These are phyloP conservation scores for Procambarus virginalis DNA, from an alignment of 1,140 invertebrate species.

Conservation along the genomic window DNA sequence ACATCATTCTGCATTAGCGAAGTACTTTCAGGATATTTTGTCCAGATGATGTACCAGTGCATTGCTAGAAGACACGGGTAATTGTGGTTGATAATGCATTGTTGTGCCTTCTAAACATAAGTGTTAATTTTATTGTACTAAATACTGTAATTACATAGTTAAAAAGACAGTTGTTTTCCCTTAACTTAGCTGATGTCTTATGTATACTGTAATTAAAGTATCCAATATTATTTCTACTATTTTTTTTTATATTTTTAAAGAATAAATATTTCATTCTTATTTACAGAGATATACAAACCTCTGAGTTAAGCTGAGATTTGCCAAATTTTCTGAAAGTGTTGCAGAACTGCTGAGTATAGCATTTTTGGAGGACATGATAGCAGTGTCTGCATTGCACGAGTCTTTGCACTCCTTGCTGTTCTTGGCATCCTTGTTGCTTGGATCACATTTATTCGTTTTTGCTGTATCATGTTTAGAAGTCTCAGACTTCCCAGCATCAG, in stretches of 20 bases:
- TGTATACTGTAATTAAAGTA: no score
- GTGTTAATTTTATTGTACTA: no score
- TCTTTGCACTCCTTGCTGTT: constrained; percentile 42
- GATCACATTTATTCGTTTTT: constrained; percentile 32
- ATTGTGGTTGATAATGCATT: no score
- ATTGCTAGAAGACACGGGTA: no score
- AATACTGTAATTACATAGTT: no score
- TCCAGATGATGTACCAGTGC: no score
- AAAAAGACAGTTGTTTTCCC: no score
- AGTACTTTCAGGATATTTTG: no score
- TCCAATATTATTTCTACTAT: no score
- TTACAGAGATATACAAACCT: constrained; percentile 20
- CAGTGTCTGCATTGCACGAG: constrained; percentile 32
- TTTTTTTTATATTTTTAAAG: background rate
- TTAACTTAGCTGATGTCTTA: no score
- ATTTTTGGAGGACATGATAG: constrained; percentile 55
- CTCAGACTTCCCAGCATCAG: constrained; percentile 21
- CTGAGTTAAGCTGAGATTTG: constrained; percentile 59
- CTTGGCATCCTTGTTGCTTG: constrained; percentile 49
- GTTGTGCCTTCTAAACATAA: no score
- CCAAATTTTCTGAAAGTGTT: constrained; percentile 63
- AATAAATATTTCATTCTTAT: background rate
- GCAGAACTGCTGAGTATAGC: constrained; percentile 56
- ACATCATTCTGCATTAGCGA: no score
- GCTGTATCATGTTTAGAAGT: constrained; percentile 13